These are phyloP conservation scores for Pygmarrhopalites habei DNA, from an alignment of 1,140 invertebrate species.

Conservation along the genomic window DNA sequence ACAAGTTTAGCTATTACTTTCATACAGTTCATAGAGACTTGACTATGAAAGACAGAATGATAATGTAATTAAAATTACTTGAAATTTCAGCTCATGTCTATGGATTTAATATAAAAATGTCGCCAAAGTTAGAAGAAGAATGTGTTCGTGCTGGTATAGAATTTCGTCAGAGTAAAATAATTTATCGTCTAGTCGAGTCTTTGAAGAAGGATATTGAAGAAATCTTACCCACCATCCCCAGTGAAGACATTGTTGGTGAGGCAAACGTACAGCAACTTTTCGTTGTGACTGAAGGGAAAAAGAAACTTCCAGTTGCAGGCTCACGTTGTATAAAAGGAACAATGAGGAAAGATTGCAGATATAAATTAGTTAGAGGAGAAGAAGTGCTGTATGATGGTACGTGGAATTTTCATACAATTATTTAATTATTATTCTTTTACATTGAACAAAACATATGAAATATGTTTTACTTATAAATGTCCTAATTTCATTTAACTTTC, in stretches of 20 bases:
- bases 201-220: slow-evolving; percentile 69
- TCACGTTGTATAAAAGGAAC: slow-evolving; percentile 72
- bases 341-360: slow-evolving; percentile 61
- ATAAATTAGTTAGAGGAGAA: slow-evolving; percentile 59
- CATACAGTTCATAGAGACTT: too few species aligned
- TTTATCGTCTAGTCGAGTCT: slow-evolving; percentile 85
- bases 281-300: slow-evolving; percentile 68
- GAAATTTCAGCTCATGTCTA: slow-evolving; percentile 63
- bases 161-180: slow-evolving; percentile 71
- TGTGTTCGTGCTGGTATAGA: slow-evolving; percentile 52
- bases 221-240: slow-evolving; percentile 60
- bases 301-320: slow-evolving; percentile 79
- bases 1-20: too few species aligned
- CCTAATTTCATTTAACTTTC: slow-evolving; percentile 24
- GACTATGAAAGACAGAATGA: too few species aligned
- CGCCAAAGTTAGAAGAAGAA: slow-evolving; percentile 47
- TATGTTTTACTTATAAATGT: not conserved
- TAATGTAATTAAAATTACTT: too few species aligned
- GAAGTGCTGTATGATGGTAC: slow-evolving; percentile 68
- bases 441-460: not conserved
- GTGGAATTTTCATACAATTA: not conserved
- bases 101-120: slow-evolving; percentile 68
- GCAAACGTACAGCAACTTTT: slow-evolving; percentile 80
- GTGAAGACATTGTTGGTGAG: slow-evolving; percentile 73
- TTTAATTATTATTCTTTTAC: not conserved